Percentiles rank a stretch among this genome's conserved stretches.
Evolutionary conservation across 2,113 vertebrate genomes (phyloP).

Genomic region (Vulpes ferrilata): DNA sequence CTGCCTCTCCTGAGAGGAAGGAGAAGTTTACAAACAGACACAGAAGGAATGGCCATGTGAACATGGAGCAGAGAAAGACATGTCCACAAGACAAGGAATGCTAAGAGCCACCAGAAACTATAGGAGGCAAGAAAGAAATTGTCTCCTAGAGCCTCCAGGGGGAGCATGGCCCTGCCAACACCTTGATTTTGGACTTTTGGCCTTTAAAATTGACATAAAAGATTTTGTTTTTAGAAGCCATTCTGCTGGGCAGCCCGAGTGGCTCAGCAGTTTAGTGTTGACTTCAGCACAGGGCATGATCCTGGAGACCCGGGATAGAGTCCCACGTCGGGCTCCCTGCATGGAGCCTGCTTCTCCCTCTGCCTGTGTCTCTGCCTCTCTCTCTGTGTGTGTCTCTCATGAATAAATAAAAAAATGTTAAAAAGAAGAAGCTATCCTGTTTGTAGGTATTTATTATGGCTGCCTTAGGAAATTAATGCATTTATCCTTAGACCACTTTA

Average conservation of each 20-base stretch:
- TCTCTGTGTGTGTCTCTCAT: too few relatives aligned
- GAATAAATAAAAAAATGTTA: too few relatives aligned
- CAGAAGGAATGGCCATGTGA: neutral
- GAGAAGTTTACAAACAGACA: neutral
- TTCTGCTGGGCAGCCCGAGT: too few relatives aligned
- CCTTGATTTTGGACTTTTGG: neutral
- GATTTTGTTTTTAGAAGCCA: neutral
- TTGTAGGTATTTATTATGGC: neutral
- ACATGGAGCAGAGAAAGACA: neutral
- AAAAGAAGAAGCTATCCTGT: neutral
- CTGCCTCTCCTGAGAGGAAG: neutral
- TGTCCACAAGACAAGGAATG: neutral
- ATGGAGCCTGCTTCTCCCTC: too few relatives aligned
- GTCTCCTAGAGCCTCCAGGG: neutral
- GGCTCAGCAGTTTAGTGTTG: too few relatives aligned
- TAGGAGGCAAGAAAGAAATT: too few relatives aligned
- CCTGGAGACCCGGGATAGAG: too few relatives aligned
- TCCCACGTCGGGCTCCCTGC: too few relatives aligned
- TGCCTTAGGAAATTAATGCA: neutral
- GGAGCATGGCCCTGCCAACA: neutral
- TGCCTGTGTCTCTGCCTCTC: too few relatives aligned
- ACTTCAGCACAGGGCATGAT: too few relatives aligned
- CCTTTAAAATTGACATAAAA: neutral
- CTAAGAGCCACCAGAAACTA: neutral
- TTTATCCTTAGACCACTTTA: neutral